Evolutionary conservation across 1,140 invertebrate genomes (phyloP), one percentile per base, ranked within the genome.

Genomic region (Calliopsis andreniformis): DNA sequence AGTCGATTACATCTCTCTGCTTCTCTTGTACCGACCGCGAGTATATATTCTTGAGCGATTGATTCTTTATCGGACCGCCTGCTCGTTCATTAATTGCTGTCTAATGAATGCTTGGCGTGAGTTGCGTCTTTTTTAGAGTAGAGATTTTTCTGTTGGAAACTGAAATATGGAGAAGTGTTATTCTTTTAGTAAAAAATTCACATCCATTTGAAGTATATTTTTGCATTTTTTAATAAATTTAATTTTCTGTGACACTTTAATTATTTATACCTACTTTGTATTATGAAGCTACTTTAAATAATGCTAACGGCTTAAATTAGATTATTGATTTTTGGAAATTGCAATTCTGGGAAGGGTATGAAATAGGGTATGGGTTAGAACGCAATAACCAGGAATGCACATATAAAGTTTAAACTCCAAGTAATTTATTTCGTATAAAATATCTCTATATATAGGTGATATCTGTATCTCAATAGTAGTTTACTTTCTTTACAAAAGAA

Each of bases 381-480:
- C 2, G 39, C 16, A 67, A 25, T 3, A 23, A 42, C 43, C 51
- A 63, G 6, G 39, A 55, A 59, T 23, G 49, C 18, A 4, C 0
- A 12, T 45, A 28, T 76, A 78, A 75, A 59, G 55, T 85, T 87
- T 81, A 67, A 85, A 78, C 80, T 88, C 82, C 69, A 81, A 80
- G 80, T 86, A 81, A 87, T 91, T 90, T 89, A 90, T 91, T 91
- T 90, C 80, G 84, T 92, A 91, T 91, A 92, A 92, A 92, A 92
- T 91, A 89, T 91, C 83, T 91, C 78, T 89, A 87, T 90, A 86
- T 87, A 89, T 91, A 87, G 78, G 77, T 77, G 77, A 89, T 82
- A 87, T 87, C 66, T 88, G 56, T 84, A 79, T 88, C 75, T 86
- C 78, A 73, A 73, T 89, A 88, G 71, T 87, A 84, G 56, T 86